Evolutionary conservation across 2,113 vertebrate genomes (phyloP).

Genomic region (Sinocyclocheilus rhinocerous): DNA sequence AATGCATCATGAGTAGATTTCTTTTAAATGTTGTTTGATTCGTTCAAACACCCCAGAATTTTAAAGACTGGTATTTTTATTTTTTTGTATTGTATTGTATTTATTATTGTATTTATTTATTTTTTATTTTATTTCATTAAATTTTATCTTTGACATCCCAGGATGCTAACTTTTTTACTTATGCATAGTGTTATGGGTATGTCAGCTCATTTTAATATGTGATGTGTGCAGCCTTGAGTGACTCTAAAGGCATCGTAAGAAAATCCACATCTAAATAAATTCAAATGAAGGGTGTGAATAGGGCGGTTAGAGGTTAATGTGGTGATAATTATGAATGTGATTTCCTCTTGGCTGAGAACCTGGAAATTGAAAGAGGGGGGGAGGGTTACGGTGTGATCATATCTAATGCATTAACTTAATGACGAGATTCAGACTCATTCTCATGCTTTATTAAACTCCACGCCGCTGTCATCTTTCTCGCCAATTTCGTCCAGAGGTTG

Average conservation of each 20-base stretch:
- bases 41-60: background rate
- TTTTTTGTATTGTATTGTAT: too few relatives aligned
- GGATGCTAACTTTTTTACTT: background rate
- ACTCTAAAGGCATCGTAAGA: background rate
- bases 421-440: conserved; percentile 75
- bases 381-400: conserved; percentile 67
- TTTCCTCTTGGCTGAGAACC: conserved; percentile 71
- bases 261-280: conserved; percentile 41
- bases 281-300: conserved; percentile 68
- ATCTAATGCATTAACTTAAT: conserved; percentile 77
- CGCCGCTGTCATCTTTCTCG: conserved; percentile 66
- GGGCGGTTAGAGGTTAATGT: conserved; percentile 79
- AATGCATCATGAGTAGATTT: background rate
- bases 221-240: background rate
- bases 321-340: conserved; percentile 76
- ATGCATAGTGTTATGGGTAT: background rate
- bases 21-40: background rate
- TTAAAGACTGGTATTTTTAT: too few relatives aligned
- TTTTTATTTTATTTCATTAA: too few relatives aligned
- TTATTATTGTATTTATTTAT: too few relatives aligned
- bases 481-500: conserved; percentile 69
- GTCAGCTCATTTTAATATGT: background rate
- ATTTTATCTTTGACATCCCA: background rate
- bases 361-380: conserved; percentile 49
- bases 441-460: conserved; percentile 72